Percentiles rank a stretch among this genome's conserved stretches.
Conservation (phyloP, 2,888 invertebrate species). For the Caenorhabditis virilis region DNA sequence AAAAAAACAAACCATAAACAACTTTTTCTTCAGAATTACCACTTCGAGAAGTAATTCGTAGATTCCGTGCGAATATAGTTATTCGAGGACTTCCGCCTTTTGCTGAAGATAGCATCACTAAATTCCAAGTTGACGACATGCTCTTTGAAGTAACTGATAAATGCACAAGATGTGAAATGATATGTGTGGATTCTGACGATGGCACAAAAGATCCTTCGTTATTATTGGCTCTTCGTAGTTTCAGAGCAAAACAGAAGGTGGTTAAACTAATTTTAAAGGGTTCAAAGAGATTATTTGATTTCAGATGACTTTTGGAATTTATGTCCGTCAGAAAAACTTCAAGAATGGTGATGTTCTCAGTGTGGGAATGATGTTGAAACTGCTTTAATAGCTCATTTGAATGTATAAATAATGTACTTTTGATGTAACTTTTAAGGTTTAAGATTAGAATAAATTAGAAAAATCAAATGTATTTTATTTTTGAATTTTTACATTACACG, state of each 20-base stretch:
- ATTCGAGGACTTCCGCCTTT: slow-evolving; percentile 77
- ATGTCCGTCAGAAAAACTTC: slow-evolving; percentile 39
- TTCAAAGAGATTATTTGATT: no score
- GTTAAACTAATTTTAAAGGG: no score
- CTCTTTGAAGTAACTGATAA: slow-evolving; percentile 73
- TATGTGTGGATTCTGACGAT: slow-evolving; percentile 87
- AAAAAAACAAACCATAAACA: slow-evolving; percentile 1
- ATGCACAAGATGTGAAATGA: slow-evolving; percentile 91
- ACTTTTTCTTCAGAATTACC: slow-evolving; percentile 66
- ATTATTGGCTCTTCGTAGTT: slow-evolving; percentile 66
- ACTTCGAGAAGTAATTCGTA: slow-evolving; percentile 70
- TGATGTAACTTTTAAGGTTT: no score
- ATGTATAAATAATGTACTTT: no score
- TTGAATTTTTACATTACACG: no score
- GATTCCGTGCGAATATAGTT: slow-evolving; percentile 90
- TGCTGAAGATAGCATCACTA: slow-evolving; percentile 79
- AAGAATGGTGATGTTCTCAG: slow-evolving; percentile 6
- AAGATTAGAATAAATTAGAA: no score
- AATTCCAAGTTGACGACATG: slow-evolving; percentile 75
- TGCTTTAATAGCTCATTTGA: no score
- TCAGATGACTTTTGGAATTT: slow-evolving; percentile 64
- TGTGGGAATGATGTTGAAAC: no score
- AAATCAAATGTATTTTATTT: no score
- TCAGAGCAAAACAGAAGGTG: slow-evolving; percentile 51
- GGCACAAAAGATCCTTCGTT: slow-evolving; percentile 74